A percentile compares a stretch with the other conserved stretches of the same genome.
These are phyloP conservation scores for Micropoecilia bifurca DNA, from an alignment of 2,797 vertebrate species.

Conservation along the genomic window DNA sequence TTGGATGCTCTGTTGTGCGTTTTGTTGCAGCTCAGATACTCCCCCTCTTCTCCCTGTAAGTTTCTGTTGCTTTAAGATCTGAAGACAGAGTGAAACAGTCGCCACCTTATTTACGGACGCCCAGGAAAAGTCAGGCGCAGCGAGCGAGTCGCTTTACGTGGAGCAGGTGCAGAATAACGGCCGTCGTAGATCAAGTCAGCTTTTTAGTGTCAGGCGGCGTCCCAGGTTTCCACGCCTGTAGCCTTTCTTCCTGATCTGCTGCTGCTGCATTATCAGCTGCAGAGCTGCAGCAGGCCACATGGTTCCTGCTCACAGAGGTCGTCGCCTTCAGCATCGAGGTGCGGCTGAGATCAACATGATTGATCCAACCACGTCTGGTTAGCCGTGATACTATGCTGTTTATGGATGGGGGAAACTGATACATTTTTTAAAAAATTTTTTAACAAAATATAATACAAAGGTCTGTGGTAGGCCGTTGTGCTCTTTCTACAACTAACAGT, in stretches of 20 bases:
- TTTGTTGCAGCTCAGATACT: conserved; percentile 23
- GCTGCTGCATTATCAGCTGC: conserved; percentile 55
- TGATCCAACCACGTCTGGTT: neutral
- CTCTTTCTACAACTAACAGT: neutral
- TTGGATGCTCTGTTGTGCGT: conserved; percentile 21
- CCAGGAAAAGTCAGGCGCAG: conserved; percentile 25
- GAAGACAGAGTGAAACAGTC: conserved; percentile 32
- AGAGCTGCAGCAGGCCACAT: conserved; percentile 19
- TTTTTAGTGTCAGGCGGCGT: conserved; percentile 66
- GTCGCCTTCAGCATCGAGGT: conserved; percentile 59
- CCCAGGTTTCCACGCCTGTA: conserved; percentile 47
- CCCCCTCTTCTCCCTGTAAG: neutral
- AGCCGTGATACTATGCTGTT: neutral
- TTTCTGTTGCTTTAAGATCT: conserved; percentile 35
- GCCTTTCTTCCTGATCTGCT: conserved; percentile 14
- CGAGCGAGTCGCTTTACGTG: conserved; percentile 34
- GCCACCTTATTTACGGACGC: conserved; percentile 66
- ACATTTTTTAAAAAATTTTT: neutral
- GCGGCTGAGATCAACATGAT: conserved; percentile 27
- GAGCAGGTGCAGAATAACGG: conserved; percentile 71
- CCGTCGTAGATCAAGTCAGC: conserved; percentile 70
- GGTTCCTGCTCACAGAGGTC: neutral
- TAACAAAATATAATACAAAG: neutral
- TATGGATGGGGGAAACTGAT: neutral
- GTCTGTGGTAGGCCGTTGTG: neutral